phyloP scores from a whole-genome alignment of 2,113 vertebrate genomes.

The Heterotis niloticus region DNA sequence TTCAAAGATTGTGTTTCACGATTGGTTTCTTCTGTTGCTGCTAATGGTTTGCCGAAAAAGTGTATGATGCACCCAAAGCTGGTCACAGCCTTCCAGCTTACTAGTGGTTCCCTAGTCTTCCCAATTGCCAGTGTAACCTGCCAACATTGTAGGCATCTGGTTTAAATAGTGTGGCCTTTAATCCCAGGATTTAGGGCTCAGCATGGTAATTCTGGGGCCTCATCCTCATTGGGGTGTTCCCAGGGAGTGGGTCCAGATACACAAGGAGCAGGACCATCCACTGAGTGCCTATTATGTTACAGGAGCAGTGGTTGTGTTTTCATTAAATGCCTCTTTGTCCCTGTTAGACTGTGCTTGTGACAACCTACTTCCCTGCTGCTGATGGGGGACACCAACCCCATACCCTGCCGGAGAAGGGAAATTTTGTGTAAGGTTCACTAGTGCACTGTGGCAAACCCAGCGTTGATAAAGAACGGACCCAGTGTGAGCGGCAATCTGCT shows the following conservation, averaged over 20 bases:
- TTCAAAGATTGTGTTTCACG: neutral
- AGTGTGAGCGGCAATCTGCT: too few relatives aligned
- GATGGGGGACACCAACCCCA: conserved; percentile 32
- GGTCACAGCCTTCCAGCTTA: conserved; percentile 42
- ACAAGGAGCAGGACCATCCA: too few relatives aligned
- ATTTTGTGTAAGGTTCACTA: conserved; percentile 52
- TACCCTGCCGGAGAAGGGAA: conserved; percentile 55
- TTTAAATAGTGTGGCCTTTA: conserved; percentile 40
- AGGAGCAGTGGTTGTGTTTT: neutral
- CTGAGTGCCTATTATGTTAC: neutral
- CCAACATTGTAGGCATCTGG: conserved; percentile 39
- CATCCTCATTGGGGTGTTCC: neutral
- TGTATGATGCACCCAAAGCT: conserved; percentile 15
- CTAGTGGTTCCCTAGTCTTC: conserved; percentile 34
- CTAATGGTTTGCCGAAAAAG: neutral
- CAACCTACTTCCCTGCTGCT: neutral
- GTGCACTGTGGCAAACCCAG: conserved; percentile 39
- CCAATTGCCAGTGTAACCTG: conserved; percentile 40
- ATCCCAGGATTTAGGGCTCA: conserved; percentile 44
- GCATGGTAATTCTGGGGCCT: neutral
- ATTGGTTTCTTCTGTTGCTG: neutral
- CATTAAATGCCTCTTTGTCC: neutral
- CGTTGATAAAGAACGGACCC: neutral
- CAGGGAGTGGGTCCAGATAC: neutral
- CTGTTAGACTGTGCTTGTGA: neutral